Percentiles rank a stretch among this genome's conserved stretches.
Conservation (phyloP, 2,113 vertebrate species). For the Thunnus maccoyii region DNA sequence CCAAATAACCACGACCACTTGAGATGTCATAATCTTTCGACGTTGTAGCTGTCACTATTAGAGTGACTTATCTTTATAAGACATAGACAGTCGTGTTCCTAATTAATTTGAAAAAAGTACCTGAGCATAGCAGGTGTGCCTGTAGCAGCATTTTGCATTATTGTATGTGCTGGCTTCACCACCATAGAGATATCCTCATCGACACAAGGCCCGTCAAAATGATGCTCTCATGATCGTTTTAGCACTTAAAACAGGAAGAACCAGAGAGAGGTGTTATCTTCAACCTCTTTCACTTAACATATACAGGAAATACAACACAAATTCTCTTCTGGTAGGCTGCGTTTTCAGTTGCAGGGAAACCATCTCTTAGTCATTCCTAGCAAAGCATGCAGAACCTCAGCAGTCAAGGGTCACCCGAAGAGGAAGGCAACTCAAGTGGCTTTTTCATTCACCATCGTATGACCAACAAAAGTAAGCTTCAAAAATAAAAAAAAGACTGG, state of each 20-base stretch:
- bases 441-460: conserved; percentile 27
- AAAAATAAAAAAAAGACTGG: conserved; percentile 27
- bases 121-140: background rate
- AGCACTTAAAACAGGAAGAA: conserved; percentile 44
- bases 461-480: conserved; percentile 13
- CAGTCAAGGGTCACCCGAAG: conserved; percentile 39
- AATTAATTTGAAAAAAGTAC: background rate
- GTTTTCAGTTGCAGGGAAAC: conserved; percentile 39
- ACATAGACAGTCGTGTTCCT: background rate
- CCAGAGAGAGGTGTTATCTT: conserved; percentile 17
- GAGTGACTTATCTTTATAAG: background rate
- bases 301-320: conserved; percentile 51
- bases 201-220: conserved; percentile 12
- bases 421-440: conserved; percentile 25
- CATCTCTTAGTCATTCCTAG: conserved; percentile 50
- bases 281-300: conserved; percentile 20
- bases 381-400: conserved; percentile 42
- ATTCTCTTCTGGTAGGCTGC: conserved; percentile 28
- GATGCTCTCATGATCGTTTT: background rate
- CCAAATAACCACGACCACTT: background rate
- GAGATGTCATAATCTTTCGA: background rate
- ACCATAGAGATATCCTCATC: background rate
- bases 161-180: background rate
- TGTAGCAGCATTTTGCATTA: conserved; percentile 13
- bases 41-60: background rate